Base-by-base conservation (phyloP, 2,888 invertebrate genomes). In the Phortica okadai region DNA sequence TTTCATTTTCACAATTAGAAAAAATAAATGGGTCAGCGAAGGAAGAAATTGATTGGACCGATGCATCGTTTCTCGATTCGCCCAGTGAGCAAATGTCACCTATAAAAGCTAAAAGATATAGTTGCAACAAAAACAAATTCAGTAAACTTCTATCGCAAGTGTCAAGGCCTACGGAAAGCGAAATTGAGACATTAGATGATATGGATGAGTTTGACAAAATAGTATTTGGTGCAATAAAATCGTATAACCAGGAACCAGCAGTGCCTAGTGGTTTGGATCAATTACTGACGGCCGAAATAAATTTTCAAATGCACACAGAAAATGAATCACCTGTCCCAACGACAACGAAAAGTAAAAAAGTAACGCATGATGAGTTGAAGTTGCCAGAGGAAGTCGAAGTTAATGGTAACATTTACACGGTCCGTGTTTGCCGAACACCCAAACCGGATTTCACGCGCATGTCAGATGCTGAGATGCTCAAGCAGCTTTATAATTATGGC, bases 401-500 rank as follows among this genome's bases (percentile, higher is more conserved):
- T 1, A 86, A 92, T 83, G 88, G 88, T 14, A 86, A 88, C 76
- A 78, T 81, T 6, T 91, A 90, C 79, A 81, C 78, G 3, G 83
- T 90, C 0, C 94, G 94, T 90, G 89, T 91, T 74, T 91, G 93
- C 84, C 91, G 94, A 0, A 93, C 94, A 3, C 94, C 94, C 3
- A 93, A 94, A 90, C 90, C 92, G 1, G 92, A 95, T 86, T 95
- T 93, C 84, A 91, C 92, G 25, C 84, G 89, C 6, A 93, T 95
- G 93, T 88, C 92, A 50, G 93, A 94, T 33, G 93, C 94, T 0
- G 92, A 93, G 81, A 91, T 94, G 50, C 91, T 93, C 78, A 91
- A 91, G 78, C 93, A 94, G 85, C 89, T 95, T 6, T 92, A 94
- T 79, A 94, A 93, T 87, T 94, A 93, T 91, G 95, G 95, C 2